Conservation (phyloP, 2,888 invertebrate species). For the Cyrtodaria siliqua region DNA sequence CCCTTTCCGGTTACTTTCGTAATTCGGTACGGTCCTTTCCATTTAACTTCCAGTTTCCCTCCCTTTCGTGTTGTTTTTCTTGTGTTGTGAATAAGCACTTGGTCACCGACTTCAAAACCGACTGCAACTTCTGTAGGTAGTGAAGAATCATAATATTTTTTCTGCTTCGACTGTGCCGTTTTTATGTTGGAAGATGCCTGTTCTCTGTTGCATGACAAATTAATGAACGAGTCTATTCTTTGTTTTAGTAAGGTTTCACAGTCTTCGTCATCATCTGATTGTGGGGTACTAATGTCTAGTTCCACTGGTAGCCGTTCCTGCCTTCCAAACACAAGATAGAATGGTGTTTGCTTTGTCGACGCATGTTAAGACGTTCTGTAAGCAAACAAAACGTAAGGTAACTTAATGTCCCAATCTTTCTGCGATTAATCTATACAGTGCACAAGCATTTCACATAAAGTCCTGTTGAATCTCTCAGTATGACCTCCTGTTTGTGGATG, state of each 20-base stretch:
- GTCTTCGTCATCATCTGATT: conserved; percentile 17
- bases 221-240: conserved; percentile 30
- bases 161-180: conserved; percentile 31
- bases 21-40: conserved; percentile 12
- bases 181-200: conserved; percentile 35
- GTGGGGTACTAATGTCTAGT: conserved; percentile 17
- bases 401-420: too few relatives aligned
- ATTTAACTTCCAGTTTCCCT: conserved; percentile 6
- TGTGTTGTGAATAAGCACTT: conserved; percentile 29
- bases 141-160: conserved; percentile 37
- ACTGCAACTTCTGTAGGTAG: conserved; percentile 23
- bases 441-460: conserved; percentile 41
- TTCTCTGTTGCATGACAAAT: conserved; percentile 25
- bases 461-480: conserved; percentile 45
- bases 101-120: conserved; percentile 27
- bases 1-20: conserved; percentile 18
- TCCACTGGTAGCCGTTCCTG: conserved; percentile 38
- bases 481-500: too few relatives aligned
- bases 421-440: too few relatives aligned
- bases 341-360: conserved; percentile 47
- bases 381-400: too few relatives aligned
- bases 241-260: conserved; percentile 25
- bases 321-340: conserved; percentile 47
- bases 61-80: conserved; percentile 10
- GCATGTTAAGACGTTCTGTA: too few relatives aligned